These are phyloP conservation scores for Cryptocheilus praepositus DNA, from an alignment of 2,888 invertebrate genomes.

Conservation along the genomic window DNA sequence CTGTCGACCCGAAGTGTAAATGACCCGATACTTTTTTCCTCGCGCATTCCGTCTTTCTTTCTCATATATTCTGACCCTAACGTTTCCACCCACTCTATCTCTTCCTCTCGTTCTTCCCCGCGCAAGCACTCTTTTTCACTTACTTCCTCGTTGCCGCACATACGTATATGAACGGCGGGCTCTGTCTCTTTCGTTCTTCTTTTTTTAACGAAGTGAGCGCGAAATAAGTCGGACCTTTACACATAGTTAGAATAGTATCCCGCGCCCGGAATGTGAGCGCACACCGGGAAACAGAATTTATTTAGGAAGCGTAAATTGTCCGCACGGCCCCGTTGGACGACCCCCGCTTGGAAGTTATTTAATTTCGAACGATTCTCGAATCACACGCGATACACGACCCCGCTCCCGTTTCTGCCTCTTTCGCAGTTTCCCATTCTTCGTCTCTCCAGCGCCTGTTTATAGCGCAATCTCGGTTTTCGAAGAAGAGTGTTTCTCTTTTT, in stretches of 20 bases:
- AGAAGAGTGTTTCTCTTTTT: too few relatives aligned
- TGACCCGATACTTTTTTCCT: slow-evolving; percentile 38
- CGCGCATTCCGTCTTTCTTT: background rate
- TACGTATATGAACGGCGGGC: too few relatives aligned
- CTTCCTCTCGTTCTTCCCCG: background rate
- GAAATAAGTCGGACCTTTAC: slow-evolving; percentile 46
- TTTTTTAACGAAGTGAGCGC: slow-evolving; percentile 26
- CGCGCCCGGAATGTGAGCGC: slow-evolving; percentile 51
- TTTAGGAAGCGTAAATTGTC: slow-evolving; percentile 15
- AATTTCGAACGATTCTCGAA: slow-evolving; percentile 57
- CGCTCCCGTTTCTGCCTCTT: too few relatives aligned
- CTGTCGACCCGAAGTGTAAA: slow-evolving; percentile 51
- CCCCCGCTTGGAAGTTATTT: slow-evolving; percentile 51
- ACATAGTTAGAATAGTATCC: slow-evolving; percentile 56
- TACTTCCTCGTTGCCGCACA: too few relatives aligned
- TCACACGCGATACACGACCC: slow-evolving; percentile 27
- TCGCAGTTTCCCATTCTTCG: too few relatives aligned
- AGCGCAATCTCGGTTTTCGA: too few relatives aligned
- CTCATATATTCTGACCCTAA: background rate
- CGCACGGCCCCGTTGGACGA: slow-evolving; percentile 23
- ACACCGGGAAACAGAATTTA: slow-evolving; percentile 45
- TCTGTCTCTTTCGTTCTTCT: background rate
- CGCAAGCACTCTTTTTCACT: too few relatives aligned
- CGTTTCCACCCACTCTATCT: background rate
- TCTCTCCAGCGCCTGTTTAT: too few relatives aligned